A percentile compares a stretch with the other conserved stretches of the same genome.
Conservation (phyloP, 2,888 invertebrate species). For the Tenthredo livida region DNA sequence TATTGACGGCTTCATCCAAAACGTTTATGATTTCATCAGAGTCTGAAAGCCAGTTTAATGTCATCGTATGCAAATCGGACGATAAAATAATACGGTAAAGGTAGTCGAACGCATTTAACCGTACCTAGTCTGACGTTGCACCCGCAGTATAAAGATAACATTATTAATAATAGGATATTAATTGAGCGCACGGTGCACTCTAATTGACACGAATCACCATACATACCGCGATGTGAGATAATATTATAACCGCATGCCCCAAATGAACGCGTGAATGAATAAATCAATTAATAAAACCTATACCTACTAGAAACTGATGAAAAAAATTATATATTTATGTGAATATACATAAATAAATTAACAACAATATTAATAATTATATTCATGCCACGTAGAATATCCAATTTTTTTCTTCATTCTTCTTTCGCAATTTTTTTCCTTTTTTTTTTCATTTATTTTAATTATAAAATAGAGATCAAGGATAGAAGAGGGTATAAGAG, state of each 20-base stretch:
- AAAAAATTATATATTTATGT: not conserved
- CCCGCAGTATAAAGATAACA: not conserved
- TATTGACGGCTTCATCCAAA: constrained; percentile 29
- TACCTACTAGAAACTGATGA: not conserved
- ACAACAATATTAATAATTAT: not conserved
- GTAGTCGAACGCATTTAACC: not conserved
- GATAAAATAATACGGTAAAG: constrained; percentile 29
- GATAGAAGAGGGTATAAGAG: not conserved
- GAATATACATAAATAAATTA: too few relatives aligned
- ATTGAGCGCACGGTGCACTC: constrained; percentile 3
- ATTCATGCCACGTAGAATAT: not conserved
- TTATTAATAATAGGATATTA: constrained; percentile 8
- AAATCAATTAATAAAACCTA: not conserved
- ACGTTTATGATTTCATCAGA: constrained; percentile 25
- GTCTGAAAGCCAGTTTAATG: constrained; percentile 12
- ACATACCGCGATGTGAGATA: not conserved
- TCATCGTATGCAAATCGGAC: constrained; percentile 28
- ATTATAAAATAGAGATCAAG: not conserved
- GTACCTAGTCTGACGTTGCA: constrained; percentile 2
- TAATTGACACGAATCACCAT: constrained; percentile 7
- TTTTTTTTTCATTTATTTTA: not conserved
- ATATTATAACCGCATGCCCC: not conserved
- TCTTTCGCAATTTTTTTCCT: not conserved
- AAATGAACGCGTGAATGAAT: not conserved
- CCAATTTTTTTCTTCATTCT: too few relatives aligned